Evolutionary conservation across 2,113 vertebrate genomes (phyloP), one percentile per base, ranked within the genome.

Genomic region (Polypterus bichir): DNA sequence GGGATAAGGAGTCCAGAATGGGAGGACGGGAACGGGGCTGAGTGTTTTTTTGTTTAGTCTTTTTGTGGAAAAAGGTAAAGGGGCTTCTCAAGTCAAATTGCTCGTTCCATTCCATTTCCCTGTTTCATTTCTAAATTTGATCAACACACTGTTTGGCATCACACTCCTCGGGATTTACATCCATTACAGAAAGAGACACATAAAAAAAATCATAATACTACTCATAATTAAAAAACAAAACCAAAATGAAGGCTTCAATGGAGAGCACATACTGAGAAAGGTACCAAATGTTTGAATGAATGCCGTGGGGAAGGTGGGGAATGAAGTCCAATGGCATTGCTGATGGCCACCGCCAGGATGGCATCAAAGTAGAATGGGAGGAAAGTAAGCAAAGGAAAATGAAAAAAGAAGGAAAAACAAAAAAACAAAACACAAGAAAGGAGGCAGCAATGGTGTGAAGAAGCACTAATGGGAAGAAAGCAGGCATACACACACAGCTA

Each of bases 401-500:
- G 49, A 48, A 62, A 56, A 65, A 61, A 5, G 9, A 65, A 65
- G 11, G 59, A 49, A 45, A 27, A 44, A 64, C 10, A n/a, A 6
- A 47, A 27, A 62, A 67, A 63, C 27, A 51, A 63, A 49, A n/a
- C n/a, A n/a, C n/a, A n/a, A n/a, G n/a, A n/a, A n/a, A n/a, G n/a
- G n/a, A n/a, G n/a, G n/a, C n/a, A n/a, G n/a, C n/a, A n/a, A n/a
- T n/a, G n/a, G n/a, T n/a, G n/a, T 9, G 44, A 66, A 54, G 55
- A 68, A 47, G 59, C 60, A 66, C 60, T 53, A 57, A 66, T 61
- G 65, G 60, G 59, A 65, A 65, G 48, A 71, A 66, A 69, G 69
- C 70, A 69, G 74, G 69, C 70, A 71, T 70, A 86, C 85, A 89
- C 86, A 77, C 87, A 91, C 74, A 88, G 91, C 92, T 98, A 99